Conservation (phyloP, 2,113 vertebrate genomes). For the Vulpes lagopus region DNA sequence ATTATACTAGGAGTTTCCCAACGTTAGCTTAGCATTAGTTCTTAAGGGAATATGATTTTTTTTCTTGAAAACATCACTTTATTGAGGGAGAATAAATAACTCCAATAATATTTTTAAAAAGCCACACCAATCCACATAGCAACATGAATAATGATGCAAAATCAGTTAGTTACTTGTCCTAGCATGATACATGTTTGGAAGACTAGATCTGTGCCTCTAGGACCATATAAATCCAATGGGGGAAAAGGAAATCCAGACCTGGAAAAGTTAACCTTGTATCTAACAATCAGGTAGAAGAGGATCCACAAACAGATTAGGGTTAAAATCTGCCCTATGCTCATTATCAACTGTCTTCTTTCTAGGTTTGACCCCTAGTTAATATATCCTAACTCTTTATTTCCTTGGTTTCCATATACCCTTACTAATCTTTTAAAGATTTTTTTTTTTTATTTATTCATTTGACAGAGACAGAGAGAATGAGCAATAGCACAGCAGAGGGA, state of each 20-base stretch:
- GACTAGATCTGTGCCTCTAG: not conserved
- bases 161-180: not conserved
- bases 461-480: too few species aligned
- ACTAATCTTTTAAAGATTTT: not conserved
- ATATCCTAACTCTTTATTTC: not conserved
- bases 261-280: not conserved
- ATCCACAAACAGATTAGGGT: not conserved
- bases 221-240: not conserved
- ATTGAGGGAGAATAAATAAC: not conserved
- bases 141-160: not conserved
- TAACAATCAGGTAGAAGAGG: not conserved
- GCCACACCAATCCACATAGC: not conserved
- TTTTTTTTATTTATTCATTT: too few species aligned
- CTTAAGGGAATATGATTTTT: not conserved
- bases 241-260: not conserved
- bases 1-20: not conserved
- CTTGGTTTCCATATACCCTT: not conserved
- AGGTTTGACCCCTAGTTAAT: not conserved
- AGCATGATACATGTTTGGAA: not conserved
- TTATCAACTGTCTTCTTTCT: not conserved
- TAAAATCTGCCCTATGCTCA: not conserved
- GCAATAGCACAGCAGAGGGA: too few species aligned
- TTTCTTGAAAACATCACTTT: not conserved
- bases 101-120: not conserved
- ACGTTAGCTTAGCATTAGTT: not conserved